A percentile compares a stretch with the other conserved stretches of the same genome.
Evolutionary conservation across 2,888 invertebrate species (phyloP).

Genomic region (Nemurella pictetii): DNA sequence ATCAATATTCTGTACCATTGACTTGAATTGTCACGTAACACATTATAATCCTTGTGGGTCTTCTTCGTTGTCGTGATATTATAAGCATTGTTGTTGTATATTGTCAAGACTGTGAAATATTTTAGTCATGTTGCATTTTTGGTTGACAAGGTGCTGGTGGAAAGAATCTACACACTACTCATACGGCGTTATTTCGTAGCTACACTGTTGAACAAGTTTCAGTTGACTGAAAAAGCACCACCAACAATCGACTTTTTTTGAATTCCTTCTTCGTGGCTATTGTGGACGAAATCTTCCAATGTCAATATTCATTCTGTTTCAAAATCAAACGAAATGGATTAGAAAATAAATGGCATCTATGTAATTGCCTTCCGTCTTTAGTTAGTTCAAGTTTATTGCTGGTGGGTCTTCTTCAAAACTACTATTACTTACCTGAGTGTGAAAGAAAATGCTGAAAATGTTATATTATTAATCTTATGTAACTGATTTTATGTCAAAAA

Average conservation of each 20-base stretch:
- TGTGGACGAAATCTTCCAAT: neutral
- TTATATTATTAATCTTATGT: conserved; percentile 21
- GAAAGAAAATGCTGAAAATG: conserved; percentile 1
- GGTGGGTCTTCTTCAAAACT: neutral
- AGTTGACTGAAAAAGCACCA: neutral
- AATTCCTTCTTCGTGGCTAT: neutral
- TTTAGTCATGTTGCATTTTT: neutral
- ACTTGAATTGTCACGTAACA: neutral
- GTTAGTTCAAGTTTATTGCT: neutral
- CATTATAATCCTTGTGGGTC: neutral
- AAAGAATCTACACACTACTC: neutral
- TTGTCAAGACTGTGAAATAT: neutral
- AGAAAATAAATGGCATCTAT: neutral
- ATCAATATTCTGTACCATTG: neutral
- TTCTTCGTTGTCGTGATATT: neutral
- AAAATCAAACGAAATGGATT: neutral
- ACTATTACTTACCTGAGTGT: neutral
- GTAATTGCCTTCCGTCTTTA: neutral
- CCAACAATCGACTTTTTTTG: neutral
- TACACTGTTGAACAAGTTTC: neutral
- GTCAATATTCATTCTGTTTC: neutral
- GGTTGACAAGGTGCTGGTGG: neutral
- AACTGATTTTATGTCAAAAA: conserved; percentile 35
- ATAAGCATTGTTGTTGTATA: neutral
- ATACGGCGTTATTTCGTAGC: neutral